A percentile compares a stretch with the other conserved stretches of the same genome.
Evolutionary conservation across 30 jellyfish, hydroid and myxozoan species (phyloP).

Genomic region (Aurelia coerulea): DNA sequence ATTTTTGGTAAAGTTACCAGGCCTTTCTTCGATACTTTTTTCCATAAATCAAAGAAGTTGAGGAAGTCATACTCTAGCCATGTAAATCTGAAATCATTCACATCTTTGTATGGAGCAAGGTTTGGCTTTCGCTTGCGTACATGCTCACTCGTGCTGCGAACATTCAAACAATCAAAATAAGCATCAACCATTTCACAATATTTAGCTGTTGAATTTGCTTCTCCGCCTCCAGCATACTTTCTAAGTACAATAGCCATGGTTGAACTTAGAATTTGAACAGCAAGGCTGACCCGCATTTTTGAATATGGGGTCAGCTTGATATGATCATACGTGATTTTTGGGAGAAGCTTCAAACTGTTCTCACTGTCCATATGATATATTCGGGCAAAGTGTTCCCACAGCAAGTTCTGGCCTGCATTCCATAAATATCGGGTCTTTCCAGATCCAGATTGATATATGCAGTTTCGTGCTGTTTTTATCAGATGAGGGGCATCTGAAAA

Average conservation of each 20-base stretch:
- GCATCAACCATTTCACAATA: constrained; percentile 16
- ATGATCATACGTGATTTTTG: constrained; percentile 39
- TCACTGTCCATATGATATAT: not conserved
- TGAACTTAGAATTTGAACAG: constrained; percentile 41
- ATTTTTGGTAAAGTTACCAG: constrained; percentile 7
- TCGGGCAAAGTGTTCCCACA: constrained; percentile 19
- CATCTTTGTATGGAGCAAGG: constrained; percentile 35
- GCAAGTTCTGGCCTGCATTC: constrained; percentile 25
- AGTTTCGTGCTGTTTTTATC: constrained; percentile 32
- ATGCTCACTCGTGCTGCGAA: constrained; percentile 32
- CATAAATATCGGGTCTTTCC: constrained; percentile 21
- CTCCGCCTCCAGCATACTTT: not conserved
- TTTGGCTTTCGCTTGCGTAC: not conserved
- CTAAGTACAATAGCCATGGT: not conserved
- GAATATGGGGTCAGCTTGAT: constrained; percentile 38
- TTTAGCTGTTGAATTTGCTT: constrained; percentile 15
- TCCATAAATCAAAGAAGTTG: constrained; percentile 25
- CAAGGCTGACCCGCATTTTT: constrained; percentile 48
- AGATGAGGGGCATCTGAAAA: constrained; percentile 48
- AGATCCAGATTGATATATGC: constrained; percentile 36
- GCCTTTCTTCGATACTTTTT: constrained; percentile 5
- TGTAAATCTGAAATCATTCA: constrained; percentile 15
- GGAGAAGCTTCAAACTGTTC: constrained; percentile 4
- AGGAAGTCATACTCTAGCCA: constrained; percentile 39
- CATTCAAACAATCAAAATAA: constrained; percentile 55